Base-by-base conservation (phyloP, 2,888 invertebrate genomes). In the Agrotis puta region DNA sequence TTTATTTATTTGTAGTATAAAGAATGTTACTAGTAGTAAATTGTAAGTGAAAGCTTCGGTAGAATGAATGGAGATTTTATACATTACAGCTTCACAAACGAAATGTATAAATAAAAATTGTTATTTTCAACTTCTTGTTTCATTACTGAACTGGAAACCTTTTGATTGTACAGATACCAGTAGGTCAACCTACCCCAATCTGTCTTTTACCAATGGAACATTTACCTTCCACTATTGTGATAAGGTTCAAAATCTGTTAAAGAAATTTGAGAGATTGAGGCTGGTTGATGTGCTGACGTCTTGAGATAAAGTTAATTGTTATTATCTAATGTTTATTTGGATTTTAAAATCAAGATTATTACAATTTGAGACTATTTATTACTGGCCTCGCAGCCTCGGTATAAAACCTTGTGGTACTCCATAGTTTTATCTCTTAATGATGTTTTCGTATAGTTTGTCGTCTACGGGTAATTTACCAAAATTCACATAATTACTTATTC, bases 61-160 rank as follows among this genome's bases (percentile, higher is more conserved):
- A 84, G 85, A 74, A 76, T 82, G 87, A 71, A 82, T 77, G 84
- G 76, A 77, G 76, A 83, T 90, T 90, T 90, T 88, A 86, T 90
- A 91, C 87, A 85, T 83, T 85, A 87, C 76, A 81, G 90, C 92
- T 92, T 91, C 89, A 88, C 84, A 83, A 85, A 86, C 82, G 84
- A 86, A 87, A 86, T 88, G 87, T 88, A 85, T 87, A 84, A 90
- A 89, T 88, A 87, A 86, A 72, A 84, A 85, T 81, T 80, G 84
- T 84, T 89, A 89, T 90, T 89, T 90, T 89, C 74, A 87, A 24
- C 66, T 53, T 47, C 33, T 70, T 54, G 72, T 87, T 85, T 88
- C 72, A 76, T 71, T 71, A 14, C 4, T 2, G 39, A 39, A 11
- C 39, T 39, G 39, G 39, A 39, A 39, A 39, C 39, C 39, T 39